Percentiles rank a stretch among this genome's conserved stretches.
Conservation (phyloP, 2,797 vertebrate species). For the Nasua narica region DNA sequence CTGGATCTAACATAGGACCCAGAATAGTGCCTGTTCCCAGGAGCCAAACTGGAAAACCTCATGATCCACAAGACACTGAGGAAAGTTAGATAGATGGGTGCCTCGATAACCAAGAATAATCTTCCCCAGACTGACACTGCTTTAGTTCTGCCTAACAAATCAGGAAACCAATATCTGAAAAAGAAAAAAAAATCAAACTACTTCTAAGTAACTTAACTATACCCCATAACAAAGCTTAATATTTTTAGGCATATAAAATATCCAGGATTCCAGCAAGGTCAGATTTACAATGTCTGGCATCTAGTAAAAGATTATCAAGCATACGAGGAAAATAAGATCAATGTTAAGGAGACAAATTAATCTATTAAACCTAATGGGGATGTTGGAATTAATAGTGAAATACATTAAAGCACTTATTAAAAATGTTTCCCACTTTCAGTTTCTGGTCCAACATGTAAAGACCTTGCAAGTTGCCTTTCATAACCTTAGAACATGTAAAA, state of each 20-base stretch:
- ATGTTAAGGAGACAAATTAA: background rate
- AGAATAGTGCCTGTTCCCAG: background rate
- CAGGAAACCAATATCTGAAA: background rate
- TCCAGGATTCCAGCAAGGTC: background rate
- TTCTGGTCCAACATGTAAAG: background rate
- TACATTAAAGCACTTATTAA: background rate
- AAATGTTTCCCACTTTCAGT: background rate
- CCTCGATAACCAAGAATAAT: background rate
- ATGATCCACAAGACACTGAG: accelerated
- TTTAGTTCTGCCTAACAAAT: background rate
- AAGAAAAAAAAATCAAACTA: background rate
- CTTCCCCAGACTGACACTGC: background rate
- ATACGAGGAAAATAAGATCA: background rate
- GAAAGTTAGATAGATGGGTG: background rate
- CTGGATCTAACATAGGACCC: background rate
- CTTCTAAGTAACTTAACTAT: background rate
- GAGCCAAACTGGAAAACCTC: background rate
- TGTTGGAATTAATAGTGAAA: background rate
- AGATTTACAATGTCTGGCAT: background rate
- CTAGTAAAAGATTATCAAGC: background rate
- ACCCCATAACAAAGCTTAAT: background rate
- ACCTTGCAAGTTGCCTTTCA: background rate
- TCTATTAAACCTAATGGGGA: background rate
- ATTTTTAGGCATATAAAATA: background rate
- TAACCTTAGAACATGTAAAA: background rate